These are phyloP conservation scores for Phataginus tricuspis DNA, from an alignment of 2,797 vertebrate genomes.

Conservation along the genomic window DNA sequence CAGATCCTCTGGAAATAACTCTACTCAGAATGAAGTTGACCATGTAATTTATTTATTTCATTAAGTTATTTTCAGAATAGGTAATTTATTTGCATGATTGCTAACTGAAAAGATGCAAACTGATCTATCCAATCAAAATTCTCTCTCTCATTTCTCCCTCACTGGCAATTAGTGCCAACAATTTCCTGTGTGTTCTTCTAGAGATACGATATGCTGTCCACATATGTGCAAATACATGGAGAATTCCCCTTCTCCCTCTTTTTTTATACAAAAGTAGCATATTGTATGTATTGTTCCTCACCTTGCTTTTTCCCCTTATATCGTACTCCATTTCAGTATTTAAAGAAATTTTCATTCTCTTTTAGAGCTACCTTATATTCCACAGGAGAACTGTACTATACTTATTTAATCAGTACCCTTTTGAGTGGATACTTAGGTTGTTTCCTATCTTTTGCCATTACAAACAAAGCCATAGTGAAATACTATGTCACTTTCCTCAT, in stretches of 20 bases:
- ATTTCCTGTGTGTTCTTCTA: neutral
- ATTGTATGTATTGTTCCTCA: neutral
- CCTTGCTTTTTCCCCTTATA: neutral
- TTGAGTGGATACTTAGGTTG: neutral
- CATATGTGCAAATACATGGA: neutral
- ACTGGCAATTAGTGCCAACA: neutral
- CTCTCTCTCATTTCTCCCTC: neutral
- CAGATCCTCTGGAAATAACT: constrained; percentile 13
- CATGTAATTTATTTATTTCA: constrained; percentile 29
- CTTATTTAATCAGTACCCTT: neutral
- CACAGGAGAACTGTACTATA: neutral
- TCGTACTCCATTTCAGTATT: neutral
- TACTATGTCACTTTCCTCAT: neutral
- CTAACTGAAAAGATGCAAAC: neutral
- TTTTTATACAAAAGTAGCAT: neutral
- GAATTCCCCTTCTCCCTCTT: neutral
- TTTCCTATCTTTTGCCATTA: neutral
- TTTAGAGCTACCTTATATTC: neutral
- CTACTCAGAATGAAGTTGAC: constrained; percentile 23
- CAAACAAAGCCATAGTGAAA: neutral
- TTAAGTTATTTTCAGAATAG: constrained; percentile 20
- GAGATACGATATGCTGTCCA: neutral
- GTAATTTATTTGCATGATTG: constrained; percentile 16
- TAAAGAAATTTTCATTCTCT: neutral
- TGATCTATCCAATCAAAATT: neutral